A percentile compares a stretch with the other conserved stretches of the same genome.
Conservation (phyloP, 2,113 vertebrate genomes). For the Tangachromis dhanisi region DNA sequence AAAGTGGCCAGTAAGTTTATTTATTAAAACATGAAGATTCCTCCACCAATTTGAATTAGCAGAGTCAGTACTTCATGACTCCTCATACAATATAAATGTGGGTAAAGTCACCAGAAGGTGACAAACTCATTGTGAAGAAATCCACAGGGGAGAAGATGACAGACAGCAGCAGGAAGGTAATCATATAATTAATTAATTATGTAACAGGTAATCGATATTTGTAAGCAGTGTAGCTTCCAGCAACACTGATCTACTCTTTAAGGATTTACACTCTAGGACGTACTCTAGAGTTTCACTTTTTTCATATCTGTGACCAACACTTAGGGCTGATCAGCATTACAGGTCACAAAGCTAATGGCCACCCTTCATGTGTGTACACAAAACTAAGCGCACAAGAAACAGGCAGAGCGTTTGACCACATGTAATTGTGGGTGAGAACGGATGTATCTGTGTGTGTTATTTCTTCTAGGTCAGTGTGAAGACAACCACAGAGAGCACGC, state of each 20-base stretch:
- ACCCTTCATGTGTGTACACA: neutral
- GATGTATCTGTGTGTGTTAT: neutral
- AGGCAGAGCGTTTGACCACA: slow-evolving; percentile 11
- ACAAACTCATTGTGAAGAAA: neutral
- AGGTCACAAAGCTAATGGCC: slow-evolving; percentile 25
- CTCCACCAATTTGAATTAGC: neutral
- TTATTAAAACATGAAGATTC: neutral
- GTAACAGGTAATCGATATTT: neutral
- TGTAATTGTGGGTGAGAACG: slow-evolving; percentile 1
- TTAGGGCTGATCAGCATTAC: neutral
- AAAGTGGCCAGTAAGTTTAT: neutral
- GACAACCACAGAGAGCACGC: slow-evolving; percentile 42
- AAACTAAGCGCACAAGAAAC: neutral
- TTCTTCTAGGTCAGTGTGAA: slow-evolving; percentile 55
- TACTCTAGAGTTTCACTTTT: neutral
- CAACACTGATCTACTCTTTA: neutral
- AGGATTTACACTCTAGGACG: neutral
- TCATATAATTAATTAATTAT: neutral
- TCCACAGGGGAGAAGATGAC: neutral
- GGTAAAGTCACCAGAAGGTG: neutral
- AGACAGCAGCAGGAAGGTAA: neutral
- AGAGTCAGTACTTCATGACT: neutral
- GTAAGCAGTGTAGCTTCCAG: neutral
- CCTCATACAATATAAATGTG: neutral
- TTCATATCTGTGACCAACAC: slow-evolving; percentile 14